Conservation (phyloP, 2,797 vertebrate species). For the Oreortyx pictus region DNA sequence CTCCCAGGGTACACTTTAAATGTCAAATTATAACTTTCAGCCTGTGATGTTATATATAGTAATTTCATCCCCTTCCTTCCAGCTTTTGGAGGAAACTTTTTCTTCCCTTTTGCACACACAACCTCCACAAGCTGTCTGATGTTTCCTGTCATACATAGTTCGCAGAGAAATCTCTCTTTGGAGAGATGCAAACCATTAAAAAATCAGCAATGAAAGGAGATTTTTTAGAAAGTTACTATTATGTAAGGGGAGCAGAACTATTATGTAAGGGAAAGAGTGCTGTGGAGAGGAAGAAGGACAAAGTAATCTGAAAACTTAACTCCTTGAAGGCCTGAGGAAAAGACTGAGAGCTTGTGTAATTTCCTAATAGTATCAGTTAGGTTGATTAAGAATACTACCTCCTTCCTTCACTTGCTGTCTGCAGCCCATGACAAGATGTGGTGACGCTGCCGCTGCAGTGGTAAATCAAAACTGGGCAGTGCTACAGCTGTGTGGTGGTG, state of each 20-base stretch:
- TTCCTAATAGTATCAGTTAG: background rate
- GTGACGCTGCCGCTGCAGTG: background rate
- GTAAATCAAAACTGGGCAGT: background rate
- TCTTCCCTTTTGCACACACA: slow-evolving; percentile 48
- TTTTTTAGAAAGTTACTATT: slow-evolving; percentile 48
- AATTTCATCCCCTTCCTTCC: slow-evolving; percentile 52
- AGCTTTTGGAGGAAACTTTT: slow-evolving; percentile 52
- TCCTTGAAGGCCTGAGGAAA: background rate
- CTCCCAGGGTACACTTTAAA: slow-evolving; percentile 52
- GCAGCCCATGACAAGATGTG: background rate
- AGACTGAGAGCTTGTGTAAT: background rate
- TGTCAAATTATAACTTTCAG: slow-evolving; percentile 63
- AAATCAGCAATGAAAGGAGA: background rate
- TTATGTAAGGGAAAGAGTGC: slow-evolving; percentile 26
- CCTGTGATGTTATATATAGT: slow-evolving; percentile 46
- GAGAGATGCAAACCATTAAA: background rate
- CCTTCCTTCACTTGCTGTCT: background rate
- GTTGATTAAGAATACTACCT: background rate
- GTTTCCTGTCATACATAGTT: slow-evolving; percentile 41
- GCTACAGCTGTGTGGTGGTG: background rate
- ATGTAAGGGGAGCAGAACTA: background rate
- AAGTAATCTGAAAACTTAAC: slow-evolving; percentile 16
- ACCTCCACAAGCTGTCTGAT: slow-evolving; percentile 59
- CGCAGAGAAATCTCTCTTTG: slow-evolving; percentile 24
- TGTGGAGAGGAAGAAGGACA: slow-evolving; percentile 6